These are phyloP conservation scores for Scophthalmus maximus DNA, from an alignment of 2,113 vertebrate genomes.

Conservation along the genomic window DNA sequence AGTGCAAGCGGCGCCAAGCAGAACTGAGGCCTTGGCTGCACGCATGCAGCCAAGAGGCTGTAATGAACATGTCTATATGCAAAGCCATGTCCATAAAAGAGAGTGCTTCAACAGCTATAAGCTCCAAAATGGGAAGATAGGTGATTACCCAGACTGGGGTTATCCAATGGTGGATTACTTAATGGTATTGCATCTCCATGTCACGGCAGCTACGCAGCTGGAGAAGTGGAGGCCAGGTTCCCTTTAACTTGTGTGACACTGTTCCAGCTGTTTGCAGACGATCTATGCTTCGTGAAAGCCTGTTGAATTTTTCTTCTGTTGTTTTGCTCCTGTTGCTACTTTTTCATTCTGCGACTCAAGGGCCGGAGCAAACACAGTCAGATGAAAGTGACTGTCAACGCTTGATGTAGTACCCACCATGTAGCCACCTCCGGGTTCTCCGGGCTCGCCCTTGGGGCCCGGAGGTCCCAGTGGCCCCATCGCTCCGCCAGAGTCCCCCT, in stretches of 20 bases:
- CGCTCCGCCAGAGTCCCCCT: slow-evolving; percentile 90
- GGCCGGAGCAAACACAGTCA: slow-evolving; percentile 11
- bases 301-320: slow-evolving; percentile 15
- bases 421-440: slow-evolving; percentile 83
- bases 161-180: slow-evolving; percentile 61
- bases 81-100: slow-evolving; percentile 63
- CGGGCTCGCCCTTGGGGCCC: slow-evolving; percentile 94
- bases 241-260: slow-evolving; percentile 24
- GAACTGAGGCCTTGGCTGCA: slow-evolving; percentile 29
- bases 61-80: slow-evolving; percentile 72
- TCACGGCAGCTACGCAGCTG: slow-evolving; percentile 34
- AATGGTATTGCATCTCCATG: slow-evolving; percentile 58
- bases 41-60: background rate
- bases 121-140: slow-evolving; percentile 61
- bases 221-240: slow-evolving; percentile 18
- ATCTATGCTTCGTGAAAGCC: slow-evolving; percentile 22
- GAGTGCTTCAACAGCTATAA: slow-evolving; percentile 60
- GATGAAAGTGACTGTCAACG: slow-evolving; percentile 20
- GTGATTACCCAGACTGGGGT: slow-evolving; percentile 63
- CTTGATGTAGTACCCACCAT: slow-evolving; percentile 59
- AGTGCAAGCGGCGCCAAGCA: slow-evolving; percentile 20
- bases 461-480: slow-evolving; percentile 86
- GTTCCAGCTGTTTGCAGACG: slow-evolving; percentile 23
- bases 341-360: slow-evolving; percentile 5
- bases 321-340: slow-evolving; percentile 11